A percentile compares a stretch with the other conserved stretches of the same genome.
These are phyloP conservation scores for Listronotus oregonensis DNA, from an alignment of 1,140 invertebrate genomes.

Conservation along the genomic window DNA sequence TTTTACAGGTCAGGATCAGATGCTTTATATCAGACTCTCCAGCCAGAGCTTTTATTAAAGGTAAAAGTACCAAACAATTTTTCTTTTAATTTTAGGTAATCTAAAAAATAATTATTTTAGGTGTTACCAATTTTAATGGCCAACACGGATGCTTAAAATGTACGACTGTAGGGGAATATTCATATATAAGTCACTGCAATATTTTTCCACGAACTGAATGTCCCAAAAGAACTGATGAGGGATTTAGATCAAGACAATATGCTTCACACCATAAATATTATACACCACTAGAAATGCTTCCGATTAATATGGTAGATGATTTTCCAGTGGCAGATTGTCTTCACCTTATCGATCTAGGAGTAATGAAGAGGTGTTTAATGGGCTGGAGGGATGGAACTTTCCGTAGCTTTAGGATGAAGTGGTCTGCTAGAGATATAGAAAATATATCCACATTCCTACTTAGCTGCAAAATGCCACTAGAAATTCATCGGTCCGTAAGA, in stretches of 20 bases:
- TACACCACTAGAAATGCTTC: constrained; percentile 36
- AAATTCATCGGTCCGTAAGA: constrained; percentile 43
- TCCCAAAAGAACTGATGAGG: constrained; percentile 8
- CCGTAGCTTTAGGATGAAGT: constrained; percentile 12
- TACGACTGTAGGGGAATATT: constrained; percentile 40
- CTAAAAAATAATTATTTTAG: constrained; percentile 24
- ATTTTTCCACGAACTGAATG: constrained; percentile 5
- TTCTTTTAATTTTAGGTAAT: background rate
- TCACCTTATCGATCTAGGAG: constrained; percentile 43
- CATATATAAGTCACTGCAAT: constrained; percentile 11
- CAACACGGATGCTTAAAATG: constrained; percentile 43
- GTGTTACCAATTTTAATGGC: constrained; percentile 37
- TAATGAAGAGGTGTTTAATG: constrained; percentile 42
- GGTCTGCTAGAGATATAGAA: constrained; percentile 5
- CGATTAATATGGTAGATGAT: constrained; percentile 44
- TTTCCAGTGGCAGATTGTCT: constrained; percentile 43
- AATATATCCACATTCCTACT: constrained; percentile 16
- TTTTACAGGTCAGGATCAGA: constrained; percentile 19
- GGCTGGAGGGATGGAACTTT: constrained; percentile 42
- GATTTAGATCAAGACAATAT: constrained; percentile 9
- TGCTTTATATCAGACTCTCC: constrained; percentile 40
- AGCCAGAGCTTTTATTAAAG: constrained; percentile 38
- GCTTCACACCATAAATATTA: constrained; percentile 40
- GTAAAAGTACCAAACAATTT: constrained; percentile 1
- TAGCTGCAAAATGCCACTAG: constrained; percentile 33